Evolutionary conservation across 2,113 vertebrate genomes (phyloP).

Genomic region (Prunella fulvescens): DNA sequence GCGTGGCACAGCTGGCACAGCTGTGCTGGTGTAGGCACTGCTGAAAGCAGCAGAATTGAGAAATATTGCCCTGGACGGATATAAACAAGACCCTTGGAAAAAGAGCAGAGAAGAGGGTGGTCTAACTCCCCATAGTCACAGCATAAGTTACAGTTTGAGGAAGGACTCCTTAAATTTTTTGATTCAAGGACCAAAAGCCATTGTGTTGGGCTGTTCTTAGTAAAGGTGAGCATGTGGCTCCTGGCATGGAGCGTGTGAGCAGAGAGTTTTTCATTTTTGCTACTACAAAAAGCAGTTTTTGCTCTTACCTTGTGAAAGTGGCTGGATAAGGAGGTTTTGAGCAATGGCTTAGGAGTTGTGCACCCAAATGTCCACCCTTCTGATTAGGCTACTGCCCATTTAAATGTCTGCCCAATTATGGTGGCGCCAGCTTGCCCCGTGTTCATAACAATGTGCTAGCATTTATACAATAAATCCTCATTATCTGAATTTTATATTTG

Average conservation of each 20-base stretch:
- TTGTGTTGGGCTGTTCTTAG: not conserved
- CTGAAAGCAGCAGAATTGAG: not conserved
- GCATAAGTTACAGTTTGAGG: not conserved
- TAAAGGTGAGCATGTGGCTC: not conserved
- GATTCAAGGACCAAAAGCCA: not conserved
- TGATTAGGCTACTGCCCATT: not conserved
- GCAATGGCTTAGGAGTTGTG: not conserved
- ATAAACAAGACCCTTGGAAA: not conserved
- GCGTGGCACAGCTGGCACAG: rapidly evolving
- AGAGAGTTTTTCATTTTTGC: not conserved
- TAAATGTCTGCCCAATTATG: slow-evolving; percentile 55
- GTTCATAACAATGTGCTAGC: slow-evolving; percentile 22
- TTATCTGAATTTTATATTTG: slow-evolving; percentile 63
- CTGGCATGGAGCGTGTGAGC: not conserved
- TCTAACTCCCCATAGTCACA: not conserved
- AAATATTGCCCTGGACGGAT: not conserved
- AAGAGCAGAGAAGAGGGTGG: not conserved
- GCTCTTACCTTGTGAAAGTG: not conserved
- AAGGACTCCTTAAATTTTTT: not conserved
- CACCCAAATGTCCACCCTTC: not conserved
- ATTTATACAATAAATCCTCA: slow-evolving; percentile 54
- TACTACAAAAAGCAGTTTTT: not conserved
- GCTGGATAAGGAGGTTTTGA: not conserved
- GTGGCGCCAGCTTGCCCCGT: slow-evolving; percentile 58
- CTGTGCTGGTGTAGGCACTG: not conserved